A percentile compares a stretch with the other conserved stretches of the same genome.
Conservation (phyloP, 2,113 vertebrate species). For the Zapornia atra region DNA sequence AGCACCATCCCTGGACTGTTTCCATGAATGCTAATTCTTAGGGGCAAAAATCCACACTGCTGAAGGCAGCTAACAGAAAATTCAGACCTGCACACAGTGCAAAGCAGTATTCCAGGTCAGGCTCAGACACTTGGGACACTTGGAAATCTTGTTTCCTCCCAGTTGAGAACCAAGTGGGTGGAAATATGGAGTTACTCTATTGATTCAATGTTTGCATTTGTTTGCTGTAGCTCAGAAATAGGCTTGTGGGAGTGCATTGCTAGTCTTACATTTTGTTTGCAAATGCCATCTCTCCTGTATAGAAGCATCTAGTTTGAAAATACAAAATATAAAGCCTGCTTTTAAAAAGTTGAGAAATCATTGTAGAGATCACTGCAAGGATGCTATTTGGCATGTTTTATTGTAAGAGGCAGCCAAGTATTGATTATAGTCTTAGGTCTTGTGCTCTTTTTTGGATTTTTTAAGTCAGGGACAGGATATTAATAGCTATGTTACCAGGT, state of each 20-base stretch:
- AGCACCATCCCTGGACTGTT: not conserved
- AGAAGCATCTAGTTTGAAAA: not conserved
- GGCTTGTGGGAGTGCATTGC: not conserved
- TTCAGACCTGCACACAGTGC: not conserved
- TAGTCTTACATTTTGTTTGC: not conserved
- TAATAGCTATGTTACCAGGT: not conserved
- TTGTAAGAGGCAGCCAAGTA: conserved; percentile 6
- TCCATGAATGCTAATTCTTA: not conserved
- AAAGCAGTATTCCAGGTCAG: not conserved
- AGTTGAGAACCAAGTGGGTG: not conserved
- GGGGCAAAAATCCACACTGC: not conserved
- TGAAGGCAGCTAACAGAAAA: not conserved
- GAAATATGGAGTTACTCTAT: not conserved
- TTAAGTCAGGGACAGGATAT: not conserved
- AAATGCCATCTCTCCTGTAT: not conserved
- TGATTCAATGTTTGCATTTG: not conserved
- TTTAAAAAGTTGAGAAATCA: not conserved
- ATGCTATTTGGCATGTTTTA: not conserved
- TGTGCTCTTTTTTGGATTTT: too few relatives aligned
- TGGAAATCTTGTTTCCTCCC: not conserved
- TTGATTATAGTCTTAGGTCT: not conserved
- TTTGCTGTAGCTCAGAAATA: not conserved
- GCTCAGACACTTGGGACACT: not conserved
- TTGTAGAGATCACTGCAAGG: not conserved
- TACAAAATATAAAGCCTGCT: not conserved